Evolutionary conservation across 64 coral and sea anemone species (phyloP), one percentile per base, ranked within the genome.

Genomic region (Pocillopora damicornis): DNA sequence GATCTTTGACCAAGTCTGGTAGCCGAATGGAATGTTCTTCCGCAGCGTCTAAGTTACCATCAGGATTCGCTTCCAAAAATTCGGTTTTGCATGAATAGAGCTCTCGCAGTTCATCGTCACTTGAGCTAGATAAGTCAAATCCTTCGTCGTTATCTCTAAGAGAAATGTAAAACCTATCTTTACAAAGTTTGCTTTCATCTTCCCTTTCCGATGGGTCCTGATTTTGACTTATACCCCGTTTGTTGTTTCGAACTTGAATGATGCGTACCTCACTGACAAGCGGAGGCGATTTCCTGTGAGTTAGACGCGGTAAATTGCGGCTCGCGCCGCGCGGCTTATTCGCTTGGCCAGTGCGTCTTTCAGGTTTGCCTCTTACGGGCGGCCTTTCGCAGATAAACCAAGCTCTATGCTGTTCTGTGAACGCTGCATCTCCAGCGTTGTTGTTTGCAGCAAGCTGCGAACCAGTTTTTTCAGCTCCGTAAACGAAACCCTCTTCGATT

Each of bases 251-350:
- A 63, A 83, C 34, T 67, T 83, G 66, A 16, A 73, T 22, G 64
- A 85, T 34, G 61, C 81, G 81, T 22, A 85, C 65, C 68, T 85
- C 81, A 35, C 65, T 85, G 81, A 85, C 65, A 58, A 68, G 35
- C 81, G 67, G 63, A 3, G 64, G 63, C 35, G 81, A 72, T 72
- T 71, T 37, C n/a, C 37, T 85, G 36, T 45, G 16, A 68, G 8
- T 42, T 5, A 83, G 80, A 42, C 25, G 37, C 61, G 57, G 81
- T 63, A 85, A 72, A 72, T 85, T 57, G 22, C 81, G 65, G 64
- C 81, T 73, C 23, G 22, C 81, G 20, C 63, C 23, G 11, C 45
- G 20, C 42, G 5, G 9, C 42, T 85, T 73, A 65, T 20, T 58
- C 17, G 5, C 81, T n/a, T 72, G 81, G 51, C 18, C 15, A 17